Conservation (phyloP, 1,140 invertebrate genomes). For the Tribolium castaneum region DNA sequence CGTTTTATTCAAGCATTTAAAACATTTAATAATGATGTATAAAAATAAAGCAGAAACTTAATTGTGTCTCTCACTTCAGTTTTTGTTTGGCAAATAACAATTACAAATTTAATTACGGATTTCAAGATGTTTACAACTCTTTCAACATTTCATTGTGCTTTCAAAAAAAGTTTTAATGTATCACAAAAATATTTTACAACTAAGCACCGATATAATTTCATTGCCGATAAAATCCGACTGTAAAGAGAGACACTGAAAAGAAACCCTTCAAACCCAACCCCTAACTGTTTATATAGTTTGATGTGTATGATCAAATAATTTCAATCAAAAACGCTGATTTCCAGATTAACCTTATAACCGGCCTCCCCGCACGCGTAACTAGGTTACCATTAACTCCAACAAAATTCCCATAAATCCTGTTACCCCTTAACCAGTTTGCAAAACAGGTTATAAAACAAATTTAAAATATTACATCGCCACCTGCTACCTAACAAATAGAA, state of each 20-base stretch:
- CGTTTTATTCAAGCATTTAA: constrained; percentile 25
- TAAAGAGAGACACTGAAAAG: constrained; percentile 9
- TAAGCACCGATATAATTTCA: constrained; percentile 24
- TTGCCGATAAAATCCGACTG: constrained; percentile 18
- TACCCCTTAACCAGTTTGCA: constrained; percentile 17
- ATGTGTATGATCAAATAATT: constrained; percentile 23
- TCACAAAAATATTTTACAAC: constrained; percentile 10
- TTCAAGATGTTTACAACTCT: constrained; percentile 21
- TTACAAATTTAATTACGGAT: constrained; percentile 14
- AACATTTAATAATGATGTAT: constrained; percentile 37
- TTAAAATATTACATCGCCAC: neutral
- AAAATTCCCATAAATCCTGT: neutral
- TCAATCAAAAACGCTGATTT: constrained; percentile 21
- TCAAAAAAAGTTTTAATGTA: neutral
- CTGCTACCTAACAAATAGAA: constrained; percentile 6
- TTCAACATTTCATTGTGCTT: neutral
- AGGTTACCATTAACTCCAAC: constrained; percentile 22
- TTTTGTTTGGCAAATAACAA: constrained; percentile 31
- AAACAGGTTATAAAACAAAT: constrained; percentile 33
- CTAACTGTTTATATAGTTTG: constrained; percentile 12
- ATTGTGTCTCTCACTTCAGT: constrained; percentile 7
- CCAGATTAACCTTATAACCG: constrained; percentile 24
- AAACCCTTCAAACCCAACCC: constrained; percentile 1
- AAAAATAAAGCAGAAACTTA: constrained; percentile 32
- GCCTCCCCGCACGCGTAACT: neutral